Base-by-base conservation (phyloP, 2,888 invertebrate genomes). In the Epiblema foenella region DNA sequence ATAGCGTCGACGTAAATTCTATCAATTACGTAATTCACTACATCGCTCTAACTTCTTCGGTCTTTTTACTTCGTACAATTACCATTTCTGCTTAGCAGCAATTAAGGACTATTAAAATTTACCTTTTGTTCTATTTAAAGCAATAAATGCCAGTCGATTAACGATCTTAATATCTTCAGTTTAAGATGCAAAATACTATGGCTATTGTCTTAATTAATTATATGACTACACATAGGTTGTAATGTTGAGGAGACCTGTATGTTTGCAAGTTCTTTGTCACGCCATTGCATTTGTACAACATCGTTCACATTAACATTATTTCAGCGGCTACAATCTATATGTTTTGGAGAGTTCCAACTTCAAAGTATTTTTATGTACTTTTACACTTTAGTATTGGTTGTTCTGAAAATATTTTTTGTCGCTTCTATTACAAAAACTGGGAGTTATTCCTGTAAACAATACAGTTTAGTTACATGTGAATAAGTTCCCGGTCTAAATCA, bases 1-100 rank as follows among this genome's bases (percentile, higher is more conserved):
- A 58, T 37, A 39, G 10, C 17, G 37, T 15, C 12, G 4, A 37
- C 33, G 12, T 51, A n/a, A 37, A 67, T 51, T 58, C 24, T 51
- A 69, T 63, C 42, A 69, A 58, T 51, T 58, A 69, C 57, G 58
- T 15, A 42, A 64, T 54, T 68, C 42, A 12, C 39, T 63, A 29
- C 63, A 17, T 39, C 10, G 46, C 18, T 17, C 17, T 24, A n/a
- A 5, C n/a, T 66, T 59, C 52, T 66, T 59, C 52, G 17, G n/a
- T 37, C 15, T 17, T 65, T 57, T 66, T 66, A 29, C 20, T 24
- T 37, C 20, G 10, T n/a, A 8, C 39, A 42, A 60, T 68, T 60
- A 60, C 15, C 39, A 51, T 59, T 67, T 52, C 42, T 42, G 20
- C 20, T 49, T 42, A 29, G 42, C 56, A 37, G 57, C 33, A 29